Base-by-base conservation (phyloP, 2,113 vertebrate species). In the Elanus axillaris region DNA sequence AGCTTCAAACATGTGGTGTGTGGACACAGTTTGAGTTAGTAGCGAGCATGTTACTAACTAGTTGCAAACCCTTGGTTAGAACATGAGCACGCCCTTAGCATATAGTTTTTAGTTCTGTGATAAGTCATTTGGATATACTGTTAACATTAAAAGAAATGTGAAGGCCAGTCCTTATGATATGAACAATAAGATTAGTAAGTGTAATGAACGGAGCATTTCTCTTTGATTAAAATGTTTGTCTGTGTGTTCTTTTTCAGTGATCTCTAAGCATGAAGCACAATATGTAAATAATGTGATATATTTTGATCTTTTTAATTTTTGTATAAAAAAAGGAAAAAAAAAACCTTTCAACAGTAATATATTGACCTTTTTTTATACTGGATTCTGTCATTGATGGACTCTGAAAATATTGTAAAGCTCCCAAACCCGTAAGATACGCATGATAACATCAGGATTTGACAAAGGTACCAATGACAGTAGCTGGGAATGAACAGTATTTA, bases 191-290 rank as follows among this genome's bases (percentile, higher is more conserved):
- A 29, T 73, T n/a, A 59, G 29, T 53, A 47, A 48, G 16, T 16
- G 36, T 85, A 62, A 79, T 11, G 67, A 68, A 56, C 18, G 78
- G 88, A 74, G 69, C 45, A 6, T 50, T 89, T 85, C 12, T 86
- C 84, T 90, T 40, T 67, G 48, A 94, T 48, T 75, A 38, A 91
- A 86, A 67, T 43, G 34, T 91, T 95, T 95, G 47, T 97, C 90
- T 97, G 71, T 97, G 73, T 96, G 84, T 95, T 98, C 88, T 98
- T 94, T 99, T 99, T 93, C 99, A 99, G 99, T 99, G 99, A 99
- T 98, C 96, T 97, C 97, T 98, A 98, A 98, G 97, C 97, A 94
- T 94, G 97, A 97, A 97, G 98, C 98, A 98, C 98, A 98, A 94
- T 94, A 87, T 98, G 97, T 99, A 99, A 99, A 98, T 98, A 96